Evolutionary conservation across 2,797 vertebrate genomes (phyloP).

Genomic region (Ataeniobius toweri): DNA sequence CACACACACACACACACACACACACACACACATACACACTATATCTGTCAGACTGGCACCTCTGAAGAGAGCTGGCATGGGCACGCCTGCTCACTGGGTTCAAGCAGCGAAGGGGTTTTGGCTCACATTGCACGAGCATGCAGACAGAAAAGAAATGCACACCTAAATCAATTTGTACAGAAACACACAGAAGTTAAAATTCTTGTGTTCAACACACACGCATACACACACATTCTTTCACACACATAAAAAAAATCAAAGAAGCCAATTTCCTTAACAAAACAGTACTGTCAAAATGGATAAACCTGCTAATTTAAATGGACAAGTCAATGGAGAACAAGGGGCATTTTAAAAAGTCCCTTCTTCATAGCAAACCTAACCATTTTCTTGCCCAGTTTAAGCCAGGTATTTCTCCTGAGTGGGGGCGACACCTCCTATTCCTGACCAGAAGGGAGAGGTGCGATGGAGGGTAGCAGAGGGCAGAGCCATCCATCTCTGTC

Average conservation of each 20-base stretch:
- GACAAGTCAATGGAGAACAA: conserved; percentile 45
- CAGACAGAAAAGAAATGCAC: conserved; percentile 47
- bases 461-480: conserved; percentile 47
- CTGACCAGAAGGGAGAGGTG: conserved; percentile 61
- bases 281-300: conserved; percentile 59
- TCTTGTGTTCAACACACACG: conserved; percentile 27
- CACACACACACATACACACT: conserved; percentile 63
- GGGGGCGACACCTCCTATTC: conserved; percentile 65
- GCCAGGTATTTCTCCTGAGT: conserved; percentile 66
- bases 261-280: conserved; percentile 66
- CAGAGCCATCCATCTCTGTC: conserved; percentile 78
- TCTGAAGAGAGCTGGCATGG: conserved; percentile 60
- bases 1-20: conserved; percentile 46
- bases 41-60: conserved; percentile 77
- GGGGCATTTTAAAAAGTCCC: conserved; percentile 48
- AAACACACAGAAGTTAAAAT: conserved; percentile 27
- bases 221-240: conserved; percentile 4
- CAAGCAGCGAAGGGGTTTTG: conserved; percentile 48
- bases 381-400: conserved; percentile 49
- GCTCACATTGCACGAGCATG: conserved; percentile 49
- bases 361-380: conserved; percentile 46
- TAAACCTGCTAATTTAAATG: conserved; percentile 60
- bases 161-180: conserved; percentile 51
- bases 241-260: conserved; percentile 24
- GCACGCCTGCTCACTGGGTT: conserved; percentile 59